Evolutionary conservation across 2,113 vertebrate species (phyloP).

Genomic region (Alligator mississippiensis): DNA sequence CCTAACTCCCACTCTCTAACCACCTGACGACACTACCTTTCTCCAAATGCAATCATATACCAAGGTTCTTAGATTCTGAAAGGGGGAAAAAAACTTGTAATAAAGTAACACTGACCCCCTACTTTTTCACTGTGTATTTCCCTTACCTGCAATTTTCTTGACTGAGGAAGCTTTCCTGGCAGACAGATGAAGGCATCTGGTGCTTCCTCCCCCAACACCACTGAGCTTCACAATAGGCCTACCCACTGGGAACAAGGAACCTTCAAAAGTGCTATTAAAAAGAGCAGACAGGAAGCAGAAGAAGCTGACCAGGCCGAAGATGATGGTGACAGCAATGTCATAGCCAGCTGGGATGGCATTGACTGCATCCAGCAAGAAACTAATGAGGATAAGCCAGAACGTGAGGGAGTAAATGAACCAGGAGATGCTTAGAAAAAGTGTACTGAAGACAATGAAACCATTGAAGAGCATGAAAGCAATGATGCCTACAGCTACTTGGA

Average conservation of each 20-base stretch:
- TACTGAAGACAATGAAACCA: conserved; percentile 79
- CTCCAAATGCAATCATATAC: neutral
- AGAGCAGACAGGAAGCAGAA: conserved; percentile 88
- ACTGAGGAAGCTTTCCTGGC: conserved; percentile 87
- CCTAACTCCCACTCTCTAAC: neutral
- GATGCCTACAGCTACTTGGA: conserved; percentile 82
- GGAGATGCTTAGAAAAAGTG: conserved; percentile 80
- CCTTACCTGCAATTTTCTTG: conserved; percentile 87
- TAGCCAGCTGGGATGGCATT: conserved; percentile 81
- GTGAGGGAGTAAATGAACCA: conserved; percentile 86
- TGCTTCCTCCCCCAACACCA: conserved; percentile 72
- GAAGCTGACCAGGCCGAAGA: conserved; percentile 89
- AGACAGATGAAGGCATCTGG: conserved; percentile 83
- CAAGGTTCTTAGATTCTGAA: neutral
- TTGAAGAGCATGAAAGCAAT: conserved; percentile 88
- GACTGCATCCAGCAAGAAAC: conserved; percentile 88
- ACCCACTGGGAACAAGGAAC: conserved; percentile 83
- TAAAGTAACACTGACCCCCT: neutral
- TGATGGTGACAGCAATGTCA: conserved; percentile 83
- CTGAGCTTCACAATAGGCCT: conserved; percentile 80
- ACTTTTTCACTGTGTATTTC: fast-evolving
- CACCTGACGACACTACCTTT: neutral
- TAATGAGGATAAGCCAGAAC: conserved; percentile 85
- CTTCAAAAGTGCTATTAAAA: conserved; percentile 82
- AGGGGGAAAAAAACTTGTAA: neutral